Base-by-base conservation (phyloP, 2,113 vertebrate genomes). In the Hirundichthys speculiger region DNA sequence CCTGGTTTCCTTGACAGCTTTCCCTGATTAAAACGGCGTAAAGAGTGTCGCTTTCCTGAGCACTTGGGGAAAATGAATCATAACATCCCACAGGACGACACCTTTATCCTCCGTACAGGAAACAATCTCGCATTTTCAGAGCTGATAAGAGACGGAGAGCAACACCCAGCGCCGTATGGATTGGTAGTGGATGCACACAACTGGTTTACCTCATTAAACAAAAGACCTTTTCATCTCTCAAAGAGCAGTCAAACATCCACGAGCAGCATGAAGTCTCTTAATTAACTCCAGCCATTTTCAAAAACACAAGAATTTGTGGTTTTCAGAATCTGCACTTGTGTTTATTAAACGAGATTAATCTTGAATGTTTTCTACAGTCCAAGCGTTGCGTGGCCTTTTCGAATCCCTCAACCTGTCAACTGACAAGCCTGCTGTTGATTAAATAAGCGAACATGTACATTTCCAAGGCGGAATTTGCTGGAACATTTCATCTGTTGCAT, bases 61-160 rank as follows among this genome's bases (percentile, higher is more conserved):
- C 42, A 41, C 64, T 77, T 40, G 1, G 47, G 57, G 42, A 27
- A 63, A 71, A 80, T 75, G 16, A 84, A 84, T 85, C 56, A 72
- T 62, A 79, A 73, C 42, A 61, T 75, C 68, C 82, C 71, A 0
- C 22, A 66, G 70, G 67, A 83, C 15, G 66, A 84, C 75, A 80
- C 74, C 73, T 86, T 82, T 78, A 83, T 58, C 77, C 64, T 69
- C 73, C 14, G 15, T 4, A 27, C 59, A 41, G 83, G 64, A 85
- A 85, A 84, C 56, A 54, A 59, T 46, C 54, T 58, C 68, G 50
- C 64, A 47, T 84, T 85, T 86, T 69, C 56, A 58, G 61, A 43
- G 65, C 63, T 50, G 73, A 86, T 75, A 79, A 66, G 72, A 80
- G 71, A 83, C 54, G 58, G 46, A 65, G 49, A 64, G 67, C 16